Base-by-base conservation (phyloP, 2,888 invertebrate genomes). In the Cerastis leucographa region DNA sequence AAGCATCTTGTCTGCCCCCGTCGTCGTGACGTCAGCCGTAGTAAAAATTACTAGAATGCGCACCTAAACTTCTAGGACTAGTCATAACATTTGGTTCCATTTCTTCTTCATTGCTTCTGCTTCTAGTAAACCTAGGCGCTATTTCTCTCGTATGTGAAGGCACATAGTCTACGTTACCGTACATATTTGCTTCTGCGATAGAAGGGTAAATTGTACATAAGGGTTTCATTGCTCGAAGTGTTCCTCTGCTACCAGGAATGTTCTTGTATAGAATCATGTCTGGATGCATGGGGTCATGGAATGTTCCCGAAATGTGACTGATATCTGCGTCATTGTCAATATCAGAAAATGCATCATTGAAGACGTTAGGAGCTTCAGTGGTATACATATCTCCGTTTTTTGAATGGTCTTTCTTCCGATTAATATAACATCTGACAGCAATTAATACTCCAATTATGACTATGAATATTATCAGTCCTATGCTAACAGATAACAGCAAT, bases 261-360 rank as follows among this genome's bases (percentile, higher is more conserved):
- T 96, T 96, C 88, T 94, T 94, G 70, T 96, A 96, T 1, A 96
- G 85, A 61, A 96, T 96, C 96, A 96, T 96, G 74, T 96, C 96
- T 65, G 96, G 96, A 87, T 96, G 96, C 0, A 93, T 89, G 3
- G 96, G 95, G 82, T 96, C 96, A 77, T 96, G 95, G 89, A 96
- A 96, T 0, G 95, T 94, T 85, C 96, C 96, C 84, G 96, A 96
- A 78, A 96, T 96, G 76, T 96, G 96, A 81, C 95, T 94, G 1
- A 96, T 92, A 42, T 96, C 96, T 11, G 93, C 93, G 71, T 96
- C 96, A 68, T 96, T 96, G 76, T 96, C 96, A 22, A 96, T 92
- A 80, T 96, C 96, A 49, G 96, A 96, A 25, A 93, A 92, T 0
- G 93, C 93, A 72, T 96, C 96, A 76, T 91, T 95, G 85, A 96